A percentile compares a stretch with the other conserved stretches of the same genome.
Conservation (phyloP, 2,888 invertebrate species). For the Eristalis pertinax region DNA sequence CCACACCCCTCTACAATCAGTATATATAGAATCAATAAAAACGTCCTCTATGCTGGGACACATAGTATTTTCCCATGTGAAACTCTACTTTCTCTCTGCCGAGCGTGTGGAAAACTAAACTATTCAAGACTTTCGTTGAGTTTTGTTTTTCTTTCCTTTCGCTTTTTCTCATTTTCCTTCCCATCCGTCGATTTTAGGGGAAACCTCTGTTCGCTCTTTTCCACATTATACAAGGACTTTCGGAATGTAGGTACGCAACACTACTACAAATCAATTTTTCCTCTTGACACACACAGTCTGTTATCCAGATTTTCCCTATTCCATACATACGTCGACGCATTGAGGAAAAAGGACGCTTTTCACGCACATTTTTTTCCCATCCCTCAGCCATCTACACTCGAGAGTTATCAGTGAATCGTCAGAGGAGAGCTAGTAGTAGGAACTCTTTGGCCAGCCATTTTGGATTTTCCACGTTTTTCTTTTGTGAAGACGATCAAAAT, state of each 20-base stretch:
- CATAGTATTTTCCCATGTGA: constrained; percentile 48
- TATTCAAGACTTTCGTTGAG: constrained; percentile 69
- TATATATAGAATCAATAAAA: constrained; percentile 63
- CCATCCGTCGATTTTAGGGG: constrained; percentile 32
- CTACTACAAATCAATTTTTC: constrained; percentile 64
- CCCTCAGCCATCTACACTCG: constrained; percentile 39
- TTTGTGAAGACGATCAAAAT: constrained; percentile 21
- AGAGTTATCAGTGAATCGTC: constrained; percentile 64
- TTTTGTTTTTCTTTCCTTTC: constrained; percentile 58
- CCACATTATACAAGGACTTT: constrained; percentile 34
- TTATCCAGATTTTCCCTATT: constrained; percentile 43
- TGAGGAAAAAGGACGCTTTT: constrained; percentile 32
- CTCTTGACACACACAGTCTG: constrained; percentile 47
- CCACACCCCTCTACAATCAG: constrained; percentile 31
- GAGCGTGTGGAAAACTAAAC: constrained; percentile 52
- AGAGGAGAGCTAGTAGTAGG: constrained; percentile 58
- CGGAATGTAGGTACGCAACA: constrained; percentile 39
- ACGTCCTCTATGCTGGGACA: constrained; percentile 47
- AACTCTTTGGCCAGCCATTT: constrained; percentile 67
- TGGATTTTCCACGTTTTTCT: constrained; percentile 68
- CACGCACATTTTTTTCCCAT: constrained; percentile 66
- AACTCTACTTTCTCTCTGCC: constrained; percentile 52
- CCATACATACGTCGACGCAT: constrained; percentile 49
- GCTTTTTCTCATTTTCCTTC: constrained; percentile 24
- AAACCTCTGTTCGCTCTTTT: constrained; percentile 44